phyloP scores from a whole-genome alignment of 1,140 invertebrate species.

The Diabrotica virgifera region DNA sequence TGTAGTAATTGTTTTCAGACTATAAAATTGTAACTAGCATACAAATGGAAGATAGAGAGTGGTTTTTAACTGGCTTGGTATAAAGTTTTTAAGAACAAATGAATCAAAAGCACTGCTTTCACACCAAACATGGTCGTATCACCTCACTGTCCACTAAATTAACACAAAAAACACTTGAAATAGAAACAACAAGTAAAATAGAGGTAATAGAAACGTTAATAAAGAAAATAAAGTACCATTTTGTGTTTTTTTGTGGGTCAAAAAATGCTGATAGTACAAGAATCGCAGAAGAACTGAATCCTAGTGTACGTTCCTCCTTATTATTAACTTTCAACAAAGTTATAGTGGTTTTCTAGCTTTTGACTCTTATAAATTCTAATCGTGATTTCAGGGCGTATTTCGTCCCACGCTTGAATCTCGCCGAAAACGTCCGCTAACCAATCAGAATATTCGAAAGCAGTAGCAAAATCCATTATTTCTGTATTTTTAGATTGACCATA shows the following conservation, averaged over 20 bases:
- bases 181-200: not conserved
- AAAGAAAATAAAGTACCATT: slow-evolving; percentile 12
- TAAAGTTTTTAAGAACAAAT: too few species aligned
- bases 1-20: too few species aligned
- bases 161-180: not conserved
- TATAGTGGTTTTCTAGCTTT: slow-evolving; percentile 23
- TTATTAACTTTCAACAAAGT: slow-evolving; percentile 16
- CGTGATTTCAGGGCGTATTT: slow-evolving; percentile 10
- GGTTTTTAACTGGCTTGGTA: too few species aligned
- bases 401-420: slow-evolving; percentile 4
- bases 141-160: not conserved
- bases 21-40: too few species aligned
- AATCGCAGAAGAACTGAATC: slow-evolving; percentile 17
- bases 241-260: slow-evolving; percentile 10
- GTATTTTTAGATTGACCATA: slow-evolving; percentile 20
- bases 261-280: slow-evolving; percentile 1
- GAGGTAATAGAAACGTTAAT: not conserved
- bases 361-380: slow-evolving; percentile 17
- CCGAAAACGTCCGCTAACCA: slow-evolving; percentile 12
- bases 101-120: too few species aligned
- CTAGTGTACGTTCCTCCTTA: not conserved
- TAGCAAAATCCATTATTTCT: slow-evolving; percentile 15
- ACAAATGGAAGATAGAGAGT: too few species aligned
- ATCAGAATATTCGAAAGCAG: slow-evolving; percentile 19
- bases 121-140: not conserved